These are phyloP conservation scores for Serrognathus titanus DNA, from an alignment of 2,888 invertebrate genomes.

Conservation along the genomic window DNA sequence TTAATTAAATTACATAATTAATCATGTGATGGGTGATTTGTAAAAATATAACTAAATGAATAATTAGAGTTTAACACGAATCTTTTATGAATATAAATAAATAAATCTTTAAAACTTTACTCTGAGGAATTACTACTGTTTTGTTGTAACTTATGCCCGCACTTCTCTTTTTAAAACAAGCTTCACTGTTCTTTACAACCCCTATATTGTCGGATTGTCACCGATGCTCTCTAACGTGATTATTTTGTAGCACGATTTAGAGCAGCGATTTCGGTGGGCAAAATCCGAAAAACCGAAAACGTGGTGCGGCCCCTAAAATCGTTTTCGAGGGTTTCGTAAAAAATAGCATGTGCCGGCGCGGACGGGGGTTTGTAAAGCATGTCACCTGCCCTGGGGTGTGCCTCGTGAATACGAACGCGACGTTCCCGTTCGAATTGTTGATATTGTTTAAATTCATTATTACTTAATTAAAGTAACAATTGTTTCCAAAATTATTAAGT, in stretches of 20 bases:
- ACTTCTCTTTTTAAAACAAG: constrained; percentile 9
- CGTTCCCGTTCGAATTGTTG: too few species aligned
- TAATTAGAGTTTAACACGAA: too few species aligned
- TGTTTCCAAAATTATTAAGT: too few species aligned
- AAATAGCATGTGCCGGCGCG: constrained; percentile 27
- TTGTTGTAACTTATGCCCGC: too few species aligned
- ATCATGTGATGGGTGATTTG: too few species aligned
- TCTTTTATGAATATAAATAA: too few species aligned
- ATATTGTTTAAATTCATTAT: too few species aligned
- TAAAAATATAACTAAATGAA: too few species aligned
- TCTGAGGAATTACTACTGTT: too few species aligned
- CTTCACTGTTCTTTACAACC: constrained; percentile 4
- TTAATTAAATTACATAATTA: too few species aligned
- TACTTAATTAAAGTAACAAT: too few species aligned
- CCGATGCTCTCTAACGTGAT: constrained; percentile 12
- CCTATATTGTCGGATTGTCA: constrained; percentile 11
- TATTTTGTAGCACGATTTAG: constrained; percentile 1
- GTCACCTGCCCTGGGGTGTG: constrained; percentile 29
- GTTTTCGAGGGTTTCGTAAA: constrained; percentile 24
- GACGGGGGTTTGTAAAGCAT: constrained; percentile 32
- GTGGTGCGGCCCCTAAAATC: constrained; percentile 21
- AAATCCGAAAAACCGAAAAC: constrained; percentile 19
- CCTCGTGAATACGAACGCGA: not conserved
- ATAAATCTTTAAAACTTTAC: too few species aligned
- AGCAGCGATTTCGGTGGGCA: constrained; percentile 13